Conservation (phyloP, 2,113 vertebrate genomes). For the Orcinus orca region DNA sequence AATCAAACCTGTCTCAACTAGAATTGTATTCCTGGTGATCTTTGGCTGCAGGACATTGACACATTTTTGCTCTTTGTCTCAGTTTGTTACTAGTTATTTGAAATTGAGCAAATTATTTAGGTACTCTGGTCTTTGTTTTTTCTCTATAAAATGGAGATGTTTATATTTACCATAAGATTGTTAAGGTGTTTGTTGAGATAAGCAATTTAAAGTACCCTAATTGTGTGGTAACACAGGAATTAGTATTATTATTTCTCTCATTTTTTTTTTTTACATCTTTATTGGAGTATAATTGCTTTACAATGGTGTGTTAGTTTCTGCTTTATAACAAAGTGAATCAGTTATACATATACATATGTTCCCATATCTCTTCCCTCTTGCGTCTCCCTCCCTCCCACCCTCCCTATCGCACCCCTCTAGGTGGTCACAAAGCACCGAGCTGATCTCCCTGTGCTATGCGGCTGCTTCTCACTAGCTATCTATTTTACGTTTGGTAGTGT, state of each 20-base stretch:
- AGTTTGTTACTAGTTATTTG: not conserved
- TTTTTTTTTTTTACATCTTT: too few relatives aligned
- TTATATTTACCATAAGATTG: not conserved
- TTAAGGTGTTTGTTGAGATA: not conserved
- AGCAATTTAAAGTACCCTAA: not conserved
- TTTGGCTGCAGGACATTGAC: not conserved
- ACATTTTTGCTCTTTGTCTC: not conserved
- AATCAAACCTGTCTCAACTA: not conserved
- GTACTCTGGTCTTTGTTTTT: not conserved
- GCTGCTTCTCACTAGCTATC: too few relatives aligned
- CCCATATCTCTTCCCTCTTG: too few relatives aligned
- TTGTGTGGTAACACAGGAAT: not conserved
- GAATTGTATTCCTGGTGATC: not conserved
- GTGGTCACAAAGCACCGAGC: too few relatives aligned
- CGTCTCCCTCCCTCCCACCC: too few relatives aligned
- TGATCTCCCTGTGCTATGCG: too few relatives aligned
- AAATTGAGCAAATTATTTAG: slow-evolving; percentile 1
- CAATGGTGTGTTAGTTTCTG: too few relatives aligned
- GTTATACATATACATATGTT: too few relatives aligned
- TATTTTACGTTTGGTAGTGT: too few relatives aligned
- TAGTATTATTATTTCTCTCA: not conserved
- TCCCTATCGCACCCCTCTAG: too few relatives aligned
- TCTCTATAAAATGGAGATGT: not conserved
- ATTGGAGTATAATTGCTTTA: too few relatives aligned
- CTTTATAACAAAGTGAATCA: too few relatives aligned